A percentile compares a stretch with the other conserved stretches of the same genome.
Conservation (phyloP, 2,797 vertebrate genomes). For the Galaxias olidus region DNA sequence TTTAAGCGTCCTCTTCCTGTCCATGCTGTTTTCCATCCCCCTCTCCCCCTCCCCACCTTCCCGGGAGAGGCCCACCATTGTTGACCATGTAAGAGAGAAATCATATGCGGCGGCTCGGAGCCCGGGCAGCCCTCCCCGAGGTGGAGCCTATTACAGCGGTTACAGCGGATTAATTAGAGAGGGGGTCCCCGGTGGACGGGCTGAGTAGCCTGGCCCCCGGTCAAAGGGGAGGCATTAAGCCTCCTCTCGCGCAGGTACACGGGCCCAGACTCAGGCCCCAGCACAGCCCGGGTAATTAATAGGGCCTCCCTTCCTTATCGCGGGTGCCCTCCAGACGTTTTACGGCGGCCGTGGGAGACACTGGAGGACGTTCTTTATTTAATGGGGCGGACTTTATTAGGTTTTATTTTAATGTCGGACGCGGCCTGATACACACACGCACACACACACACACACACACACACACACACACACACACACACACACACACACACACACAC, state of each 20-base stretch:
- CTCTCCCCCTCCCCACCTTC: conserved; percentile 23
- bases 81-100: conserved; percentile 92
- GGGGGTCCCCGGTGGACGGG: conserved; percentile 77
- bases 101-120: conserved; percentile 82
- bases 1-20: conserved; percentile 3
- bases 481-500: neutral
- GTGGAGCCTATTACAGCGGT: conserved; percentile 91
- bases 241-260: conserved; percentile 74
- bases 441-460: neutral
- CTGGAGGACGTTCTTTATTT: neutral
- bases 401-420: conserved; percentile 20
- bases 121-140: conserved; percentile 71
- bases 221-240: conserved; percentile 81
- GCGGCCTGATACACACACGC: neutral
- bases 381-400: too few relatives aligned
- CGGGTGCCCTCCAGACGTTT: conserved; percentile 66
- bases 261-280: conserved; percentile 56
- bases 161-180: conserved; percentile 97
- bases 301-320: conserved; percentile 69
- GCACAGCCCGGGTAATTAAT: conserved; percentile 74
- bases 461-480: neutral
- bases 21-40: conserved; percentile 8
- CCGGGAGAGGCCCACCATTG: conserved; percentile 80
- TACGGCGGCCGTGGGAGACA: conserved; percentile 25
- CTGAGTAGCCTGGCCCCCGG: conserved; percentile 71